These are phyloP conservation scores for Virgularia gustaviana DNA, from an alignment of 92 coral and sea anemone species.

Conservation along the genomic window DNA sequence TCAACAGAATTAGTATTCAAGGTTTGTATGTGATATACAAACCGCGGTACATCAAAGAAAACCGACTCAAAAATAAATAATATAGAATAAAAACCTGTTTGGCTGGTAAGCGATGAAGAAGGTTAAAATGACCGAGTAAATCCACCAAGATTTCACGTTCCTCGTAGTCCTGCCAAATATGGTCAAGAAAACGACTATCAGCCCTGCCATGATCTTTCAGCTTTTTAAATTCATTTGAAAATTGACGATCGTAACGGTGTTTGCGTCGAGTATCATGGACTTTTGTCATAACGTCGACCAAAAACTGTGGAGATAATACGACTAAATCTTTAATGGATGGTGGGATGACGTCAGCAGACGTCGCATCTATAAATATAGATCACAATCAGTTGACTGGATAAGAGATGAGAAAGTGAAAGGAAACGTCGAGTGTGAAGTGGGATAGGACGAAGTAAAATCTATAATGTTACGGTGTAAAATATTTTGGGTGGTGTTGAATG, in stretches of 20 bases:
- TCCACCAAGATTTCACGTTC: background rate
- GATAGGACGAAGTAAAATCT: too few species aligned
- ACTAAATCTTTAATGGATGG: constrained; percentile 28
- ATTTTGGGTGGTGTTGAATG: too few species aligned
- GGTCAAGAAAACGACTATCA: constrained; percentile 29
- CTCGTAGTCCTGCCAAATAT: constrained; percentile 42
- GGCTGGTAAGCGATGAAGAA: too few species aligned
- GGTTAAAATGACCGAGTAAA: constrained; percentile 3
- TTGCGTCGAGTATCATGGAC: constrained; percentile 51
- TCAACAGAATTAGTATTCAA: too few species aligned
- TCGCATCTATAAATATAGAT: constrained; percentile 33
- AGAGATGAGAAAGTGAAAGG: background rate
- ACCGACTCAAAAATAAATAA: too few species aligned
- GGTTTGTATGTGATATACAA: too few species aligned
- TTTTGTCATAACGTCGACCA: constrained; percentile 67
- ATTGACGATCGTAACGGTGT: constrained; percentile 42
- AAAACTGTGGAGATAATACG: constrained; percentile 60
- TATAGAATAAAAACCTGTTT: too few species aligned
- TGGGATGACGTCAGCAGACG: constrained; percentile 8
- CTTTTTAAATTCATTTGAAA: constrained; percentile 25
- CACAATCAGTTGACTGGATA: background rate
- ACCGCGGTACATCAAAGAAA: too few species aligned
- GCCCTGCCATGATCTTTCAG: constrained; percentile 50
- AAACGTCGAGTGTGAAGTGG: background rate
- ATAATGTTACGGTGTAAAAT: too few species aligned